Base-by-base conservation (phyloP, 2,113 vertebrate genomes). In the Nasalis larvatus region DNA sequence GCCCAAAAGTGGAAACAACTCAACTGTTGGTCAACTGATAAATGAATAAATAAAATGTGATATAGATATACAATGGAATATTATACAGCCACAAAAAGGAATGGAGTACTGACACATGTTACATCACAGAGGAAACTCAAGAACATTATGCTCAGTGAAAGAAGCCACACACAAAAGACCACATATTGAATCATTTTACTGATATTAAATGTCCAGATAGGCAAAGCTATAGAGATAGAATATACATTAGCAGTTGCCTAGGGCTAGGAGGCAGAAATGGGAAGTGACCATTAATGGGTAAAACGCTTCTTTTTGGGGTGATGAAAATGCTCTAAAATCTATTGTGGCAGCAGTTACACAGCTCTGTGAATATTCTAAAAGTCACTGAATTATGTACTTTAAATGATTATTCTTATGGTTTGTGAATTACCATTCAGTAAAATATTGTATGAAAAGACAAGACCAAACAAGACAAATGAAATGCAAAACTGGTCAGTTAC, bases 291-390 rank as follows among this genome's bases (percentile, higher is more conserved):
- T 25, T 77, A n/a, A 58, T 63, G 17, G 25, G n/a, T 52, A 71
- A 86, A 82, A 21, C 3, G 27, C 92, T 87, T 84, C 81, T 80
- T 92, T 84, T 40, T 35, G 86, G 58, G 3, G 18, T 86, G n/a
- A 93, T 63, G 47, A 91, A 92, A 93, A 84, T 77, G 7, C 78
- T 94, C 68, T 83, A 66, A 94, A 93, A 47, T 91, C 37, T 93
- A 69, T 25, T 73, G 42, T 86, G 91, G 47, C 60, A 4, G 52
- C 68, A 7, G 42, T 66, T 91, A 42, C 6, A 42, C 42, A 68
- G n/a, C 35, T 88, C 54, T 66, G 18, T 68, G 58, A 66, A 73
- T 88, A 86, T 35, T 54, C 12, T 86, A 81, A 96, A 91, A 83
- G 45, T 5, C 35, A 63, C 63, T 82, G 69, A 73, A 74, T 49